Evolutionary conservation across 2,888 invertebrate species (phyloP), one percentile per base, ranked within the genome.

Genomic region (Drosophila cracens): DNA sequence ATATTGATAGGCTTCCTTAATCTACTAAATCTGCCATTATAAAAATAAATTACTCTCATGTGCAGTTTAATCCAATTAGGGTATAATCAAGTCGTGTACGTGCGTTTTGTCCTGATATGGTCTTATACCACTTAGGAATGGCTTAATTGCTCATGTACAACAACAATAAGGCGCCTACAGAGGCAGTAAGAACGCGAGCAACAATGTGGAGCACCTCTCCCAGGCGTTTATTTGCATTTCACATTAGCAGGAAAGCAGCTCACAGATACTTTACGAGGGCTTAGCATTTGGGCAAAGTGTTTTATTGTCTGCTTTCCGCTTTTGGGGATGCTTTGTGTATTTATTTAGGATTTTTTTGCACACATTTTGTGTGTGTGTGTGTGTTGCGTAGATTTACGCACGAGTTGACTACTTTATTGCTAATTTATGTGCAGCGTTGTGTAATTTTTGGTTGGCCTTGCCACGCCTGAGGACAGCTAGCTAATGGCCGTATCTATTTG

Each of bases 381-480:
- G 57, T 71, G 57, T 33, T 66, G 56, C 54, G 48, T 60, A 65
- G 74, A 77, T 77, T 79, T 77, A 70, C 81, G 87, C 87, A 87
- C 82, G 87, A 76, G 80, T 63, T 74, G 87, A 77, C 74, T 83
- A 74, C 83, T 84, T 88, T 86, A 86, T 83, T 74, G 74, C 70
- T 79, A 84, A 87, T 83, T 83, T 84, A 83, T 81, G 75, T 72
- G 51, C 60, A 29, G 27, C 33, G 46, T 29, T 67, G 79, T 70
- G 53, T 65, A 61, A 66, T 56, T 61, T 13, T 56, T n/a, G 18
- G 18, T 10, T 40, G 21, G 54, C 27, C 27, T 11, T 38, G 65
- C 60, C 75, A 70, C 61, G 77, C 66, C 60, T 36, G n/a, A 31
- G 49, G 46, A 11, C 70, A 66, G 49, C 59, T 57, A 60, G 31